These are phyloP conservation scores for Corydoras maculifer DNA, from an alignment of 2,113 vertebrate genomes.

Conservation along the genomic window DNA sequence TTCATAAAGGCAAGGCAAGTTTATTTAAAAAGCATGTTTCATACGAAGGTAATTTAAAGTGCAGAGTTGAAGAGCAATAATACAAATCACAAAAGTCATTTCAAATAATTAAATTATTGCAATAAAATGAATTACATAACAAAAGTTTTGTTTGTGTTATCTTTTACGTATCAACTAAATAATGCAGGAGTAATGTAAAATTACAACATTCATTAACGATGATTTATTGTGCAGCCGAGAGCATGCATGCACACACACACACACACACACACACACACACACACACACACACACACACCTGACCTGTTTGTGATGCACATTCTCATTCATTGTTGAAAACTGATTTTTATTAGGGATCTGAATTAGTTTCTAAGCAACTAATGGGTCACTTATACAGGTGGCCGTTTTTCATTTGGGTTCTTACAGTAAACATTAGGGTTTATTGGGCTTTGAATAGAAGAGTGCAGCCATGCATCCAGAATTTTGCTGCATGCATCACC, in stretches of 20 bases:
- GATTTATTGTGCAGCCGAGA: conserved; percentile 1
- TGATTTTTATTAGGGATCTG: conserved; percentile 23
- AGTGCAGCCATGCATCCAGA: conserved; percentile 12
- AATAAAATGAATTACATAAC: no score
- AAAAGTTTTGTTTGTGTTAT: no score
- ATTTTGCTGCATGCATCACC: neutral
- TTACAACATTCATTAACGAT: neutral
- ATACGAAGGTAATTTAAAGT: no score
- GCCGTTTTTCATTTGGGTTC: neutral
- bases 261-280: conserved; percentile 13
- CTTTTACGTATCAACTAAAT: no score
- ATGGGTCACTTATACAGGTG: conserved; percentile 31
- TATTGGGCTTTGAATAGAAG: neutral
- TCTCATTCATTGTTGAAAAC: neutral
- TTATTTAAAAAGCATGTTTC: no score
- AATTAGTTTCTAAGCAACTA: conserved; percentile 36
- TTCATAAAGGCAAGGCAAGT: no score
- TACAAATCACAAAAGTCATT: no score
- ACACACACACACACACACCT: neutral
- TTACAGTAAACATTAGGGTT: neutral
- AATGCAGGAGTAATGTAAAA: no score
- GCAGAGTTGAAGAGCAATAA: no score
- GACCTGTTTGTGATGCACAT: no score
- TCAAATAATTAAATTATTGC: no score
- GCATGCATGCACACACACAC: conserved; percentile 18